A percentile compares a stretch with the other conserved stretches of the same genome.
Conservation (phyloP, 2,797 vertebrate genomes). For the Hirundo rustica region DNA sequence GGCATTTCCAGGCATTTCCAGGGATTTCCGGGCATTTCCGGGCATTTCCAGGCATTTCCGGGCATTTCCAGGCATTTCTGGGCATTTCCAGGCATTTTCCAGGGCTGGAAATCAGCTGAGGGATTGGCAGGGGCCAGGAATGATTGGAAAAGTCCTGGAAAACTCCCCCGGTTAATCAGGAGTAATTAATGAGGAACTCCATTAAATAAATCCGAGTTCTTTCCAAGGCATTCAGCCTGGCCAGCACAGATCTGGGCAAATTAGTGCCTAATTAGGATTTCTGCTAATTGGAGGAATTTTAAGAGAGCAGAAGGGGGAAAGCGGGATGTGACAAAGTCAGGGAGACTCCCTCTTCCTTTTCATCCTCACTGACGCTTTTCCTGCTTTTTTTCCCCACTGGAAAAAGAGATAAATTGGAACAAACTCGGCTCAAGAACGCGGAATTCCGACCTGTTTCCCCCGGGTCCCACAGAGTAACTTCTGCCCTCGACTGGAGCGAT, state of each 20-base stretch:
- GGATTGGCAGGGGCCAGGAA: background rate
- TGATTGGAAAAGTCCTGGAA: background rate
- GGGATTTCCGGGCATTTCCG: background rate
- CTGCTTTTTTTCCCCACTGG: background rate
- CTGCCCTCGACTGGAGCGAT: background rate
- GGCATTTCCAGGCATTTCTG: background rate
- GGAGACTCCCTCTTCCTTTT: background rate
- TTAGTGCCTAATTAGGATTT: background rate
- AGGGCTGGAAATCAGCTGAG: background rate
- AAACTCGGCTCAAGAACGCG: background rate
- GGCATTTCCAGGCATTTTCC: background rate
- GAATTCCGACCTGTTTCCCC: background rate
- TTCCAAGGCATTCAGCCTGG: background rate
- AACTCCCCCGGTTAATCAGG: background rate
- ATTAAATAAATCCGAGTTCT: background rate
- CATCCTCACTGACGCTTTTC: background rate
- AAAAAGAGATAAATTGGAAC: background rate
- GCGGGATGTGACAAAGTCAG: background rate
- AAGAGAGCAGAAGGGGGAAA: background rate
- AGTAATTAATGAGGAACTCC: background rate
- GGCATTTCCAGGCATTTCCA: background rate
- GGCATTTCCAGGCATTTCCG: too few relatives aligned
- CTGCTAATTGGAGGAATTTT: background rate
- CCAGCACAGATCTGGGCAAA: background rate
- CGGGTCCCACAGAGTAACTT: background rate